Conservation (phyloP, 1,140 invertebrate genomes). For the Heterodera schachtii region DNA sequence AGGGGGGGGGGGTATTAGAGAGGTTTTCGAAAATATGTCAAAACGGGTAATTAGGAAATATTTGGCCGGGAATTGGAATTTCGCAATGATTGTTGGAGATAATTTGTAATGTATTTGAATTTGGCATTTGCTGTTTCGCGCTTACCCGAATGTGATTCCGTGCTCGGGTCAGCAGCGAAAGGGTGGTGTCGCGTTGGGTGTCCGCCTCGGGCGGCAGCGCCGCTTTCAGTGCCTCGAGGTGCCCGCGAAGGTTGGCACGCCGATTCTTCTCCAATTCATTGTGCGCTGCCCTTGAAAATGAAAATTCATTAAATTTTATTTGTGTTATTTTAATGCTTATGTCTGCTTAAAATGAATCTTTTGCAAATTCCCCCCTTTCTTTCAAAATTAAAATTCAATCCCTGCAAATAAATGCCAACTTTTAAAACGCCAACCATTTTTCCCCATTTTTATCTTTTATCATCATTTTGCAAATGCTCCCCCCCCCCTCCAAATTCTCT, state of each 20-base stretch:
- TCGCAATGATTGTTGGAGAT: neutral
- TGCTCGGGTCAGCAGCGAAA: constrained; percentile 62
- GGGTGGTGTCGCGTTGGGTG: constrained; percentile 58
- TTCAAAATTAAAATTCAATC: no score
- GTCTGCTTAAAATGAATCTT: no score
- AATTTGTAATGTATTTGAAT: neutral
- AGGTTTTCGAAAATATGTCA: no score
- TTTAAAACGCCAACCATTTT: neutral
- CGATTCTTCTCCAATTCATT: constrained; percentile 65
- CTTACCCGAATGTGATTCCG: constrained; percentile 61
- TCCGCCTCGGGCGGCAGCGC: constrained; percentile 59
- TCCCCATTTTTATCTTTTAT: neutral
- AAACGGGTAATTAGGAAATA: no score
- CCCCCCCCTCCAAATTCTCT: no score
- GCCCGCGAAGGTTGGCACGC: constrained; percentile 59
- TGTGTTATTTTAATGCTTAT: no score
- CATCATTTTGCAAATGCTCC: neutral
- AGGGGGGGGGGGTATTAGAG: no score
- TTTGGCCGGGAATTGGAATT: no score
- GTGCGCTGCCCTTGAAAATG: constrained; percentile 59
- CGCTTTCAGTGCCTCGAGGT: constrained; percentile 55
- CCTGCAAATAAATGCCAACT: no score
- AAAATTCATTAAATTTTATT: neutral
- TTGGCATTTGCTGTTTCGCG: neutral
- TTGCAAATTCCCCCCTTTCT: no score